phyloP scores from a whole-genome alignment of 1,140 invertebrate species.

The Mya arenaria region DNA sequence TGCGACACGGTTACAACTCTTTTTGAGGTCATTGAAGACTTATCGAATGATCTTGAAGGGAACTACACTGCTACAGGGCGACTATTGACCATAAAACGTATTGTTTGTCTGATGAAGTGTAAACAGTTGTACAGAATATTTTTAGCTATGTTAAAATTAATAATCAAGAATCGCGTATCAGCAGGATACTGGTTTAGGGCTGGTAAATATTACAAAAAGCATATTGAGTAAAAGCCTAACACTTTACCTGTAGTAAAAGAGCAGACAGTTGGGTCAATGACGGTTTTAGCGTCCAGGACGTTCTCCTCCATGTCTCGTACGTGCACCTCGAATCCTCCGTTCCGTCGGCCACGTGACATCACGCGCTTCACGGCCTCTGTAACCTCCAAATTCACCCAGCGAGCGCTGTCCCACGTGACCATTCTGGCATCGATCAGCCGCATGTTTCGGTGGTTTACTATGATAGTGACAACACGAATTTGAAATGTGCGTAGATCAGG shows the following conservation, averaged over 20 bases:
- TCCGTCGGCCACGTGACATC: slow-evolving; percentile 32
- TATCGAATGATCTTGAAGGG: background rate
- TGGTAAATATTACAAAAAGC: background rate
- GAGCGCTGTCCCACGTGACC: slow-evolving; percentile 40
- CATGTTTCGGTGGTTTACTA: slow-evolving; percentile 52
- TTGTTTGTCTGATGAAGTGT: background rate
- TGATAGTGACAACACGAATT: background rate
- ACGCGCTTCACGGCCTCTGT: slow-evolving; percentile 43
- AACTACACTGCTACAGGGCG: background rate
- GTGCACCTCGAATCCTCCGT: slow-evolving; percentile 53
- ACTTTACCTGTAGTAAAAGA: slow-evolving; percentile 9
- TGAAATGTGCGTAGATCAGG: too few relatives aligned
- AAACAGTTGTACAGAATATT: background rate
- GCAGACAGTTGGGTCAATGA: slow-evolving; percentile 50
- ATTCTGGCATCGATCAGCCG: slow-evolving; percentile 49
- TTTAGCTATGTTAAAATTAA: background rate
- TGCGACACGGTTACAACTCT: too few relatives aligned
- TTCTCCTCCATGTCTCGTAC: slow-evolving; percentile 50
- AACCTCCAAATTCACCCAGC: slow-evolving; percentile 39
- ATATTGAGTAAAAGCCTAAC: background rate
- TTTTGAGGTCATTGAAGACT: too few relatives aligned
- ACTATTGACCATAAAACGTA: background rate
- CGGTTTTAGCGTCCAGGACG: slow-evolving; percentile 41
- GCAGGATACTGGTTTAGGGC: background rate
- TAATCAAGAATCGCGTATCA: background rate